phyloP scores from a whole-genome alignment of 2,113 vertebrate genomes.

The Larimichthys crocea region DNA sequence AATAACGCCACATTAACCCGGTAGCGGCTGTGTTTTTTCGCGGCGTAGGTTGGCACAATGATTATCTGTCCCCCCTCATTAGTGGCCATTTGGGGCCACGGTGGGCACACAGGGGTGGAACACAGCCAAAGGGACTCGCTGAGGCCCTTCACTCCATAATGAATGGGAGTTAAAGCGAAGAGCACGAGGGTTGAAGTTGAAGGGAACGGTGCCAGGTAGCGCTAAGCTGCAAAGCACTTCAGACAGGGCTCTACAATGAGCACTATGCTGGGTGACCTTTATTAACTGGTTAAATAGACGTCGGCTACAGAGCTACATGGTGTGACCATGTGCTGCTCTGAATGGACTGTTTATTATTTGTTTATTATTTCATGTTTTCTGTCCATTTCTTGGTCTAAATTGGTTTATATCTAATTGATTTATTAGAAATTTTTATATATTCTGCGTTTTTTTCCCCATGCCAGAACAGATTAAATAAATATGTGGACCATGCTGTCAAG shows the following conservation, averaged over 20 bases:
- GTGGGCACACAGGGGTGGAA: constrained; percentile 48
- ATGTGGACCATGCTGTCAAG: too few relatives aligned
- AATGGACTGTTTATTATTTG: background rate
- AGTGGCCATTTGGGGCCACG: constrained; percentile 60
- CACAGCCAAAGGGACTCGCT: constrained; percentile 46
- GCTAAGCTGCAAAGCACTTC: constrained; percentile 20
- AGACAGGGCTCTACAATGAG: constrained; percentile 6
- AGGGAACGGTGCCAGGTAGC: constrained; percentile 59
- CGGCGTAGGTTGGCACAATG: constrained; percentile 42
- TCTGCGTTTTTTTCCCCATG: too few relatives aligned
- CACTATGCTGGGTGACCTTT: background rate
- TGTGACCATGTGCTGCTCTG: background rate
- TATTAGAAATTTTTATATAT: too few relatives aligned
- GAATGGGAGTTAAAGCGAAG: constrained; percentile 54
- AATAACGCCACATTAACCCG: background rate
- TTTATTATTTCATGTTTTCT: background rate
- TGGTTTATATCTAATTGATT: too few relatives aligned
- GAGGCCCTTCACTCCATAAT: constrained; percentile 60
- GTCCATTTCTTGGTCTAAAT: too few relatives aligned
- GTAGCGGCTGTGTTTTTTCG: constrained; percentile 11
- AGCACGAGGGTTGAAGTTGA: constrained; percentile 20
- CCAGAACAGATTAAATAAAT: background rate
- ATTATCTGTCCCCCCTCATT: constrained; percentile 70
- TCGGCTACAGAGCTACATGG: background rate
- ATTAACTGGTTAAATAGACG: constrained; percentile 7